Evolutionary conservation across 2,113 vertebrate genomes (phyloP), one percentile per base, ranked within the genome.

Genomic region (Galbula dea): DNA sequence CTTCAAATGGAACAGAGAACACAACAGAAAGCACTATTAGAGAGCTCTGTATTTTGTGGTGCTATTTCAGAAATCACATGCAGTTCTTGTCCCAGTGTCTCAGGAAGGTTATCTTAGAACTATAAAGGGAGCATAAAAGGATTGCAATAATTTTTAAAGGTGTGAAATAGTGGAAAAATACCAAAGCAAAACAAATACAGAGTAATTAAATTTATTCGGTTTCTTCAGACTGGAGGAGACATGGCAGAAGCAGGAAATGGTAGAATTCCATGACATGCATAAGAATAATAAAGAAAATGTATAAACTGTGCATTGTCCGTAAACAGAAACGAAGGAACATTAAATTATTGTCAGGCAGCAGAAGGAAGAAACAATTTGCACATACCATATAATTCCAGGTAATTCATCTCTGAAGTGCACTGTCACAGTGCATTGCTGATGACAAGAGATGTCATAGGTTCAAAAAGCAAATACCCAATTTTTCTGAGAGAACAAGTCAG

Each of bases 331-430:
- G 55, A 73, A 79, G 14, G 11, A 49, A 12, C 5, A 36, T 5
- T 5, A 75, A 67, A 54, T 39, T 45, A n/a, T 10, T 79, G 27
- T 41, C 2, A 66, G 3, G 30, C 2, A 22, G 29, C 6, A 20
- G 11, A 69, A 30, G 15, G 8, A 41, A 57, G 7, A 39, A 65
- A 45, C 3, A 52, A 30, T 45, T 49, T 63, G 14, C 7, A 21
- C 2, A 9, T 15, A 7, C 1, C 2, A 9, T 15, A 7, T 1
- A 15, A n/a, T n/a, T n/a, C n/a, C n/a, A 1, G 32, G 16, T 62
- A 89, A 65, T 39, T 72, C 15, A 72, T 6, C 18, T 76, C 48
- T 58, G 52, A 90, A 67, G 72, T 6, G 13, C 16, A 10, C 15
- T 39, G 30, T 6, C 59, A 54, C 4, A 39, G 13, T 2, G 12